A percentile compares a stretch with the other conserved stretches of the same genome.
Evolutionary conservation across 2,113 vertebrate genomes (phyloP).

Genomic region (Eonycteris spelaea): DNA sequence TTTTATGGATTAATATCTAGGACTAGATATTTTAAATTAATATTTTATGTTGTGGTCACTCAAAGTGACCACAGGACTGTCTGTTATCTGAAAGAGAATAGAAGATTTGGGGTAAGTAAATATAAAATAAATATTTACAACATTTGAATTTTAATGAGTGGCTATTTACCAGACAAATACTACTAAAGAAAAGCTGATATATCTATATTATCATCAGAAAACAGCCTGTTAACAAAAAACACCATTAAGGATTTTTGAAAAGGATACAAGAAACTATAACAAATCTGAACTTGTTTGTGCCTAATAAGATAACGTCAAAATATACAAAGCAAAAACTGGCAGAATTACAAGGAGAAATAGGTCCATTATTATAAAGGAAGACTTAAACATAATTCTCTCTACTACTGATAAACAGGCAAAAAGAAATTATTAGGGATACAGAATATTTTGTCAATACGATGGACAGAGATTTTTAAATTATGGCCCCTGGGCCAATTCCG

Average conservation of each 20-base stretch:
- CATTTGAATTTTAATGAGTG: conserved; percentile 1
- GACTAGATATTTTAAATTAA: not conserved
- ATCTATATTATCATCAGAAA: not conserved
- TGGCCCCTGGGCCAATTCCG: not conserved
- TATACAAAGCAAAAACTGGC: not conserved
- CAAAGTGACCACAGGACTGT: not conserved
- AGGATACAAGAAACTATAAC: not conserved
- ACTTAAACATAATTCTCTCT: not conserved
- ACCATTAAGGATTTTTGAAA: not conserved
- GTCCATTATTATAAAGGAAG: not conserved
- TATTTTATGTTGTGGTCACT: not conserved
- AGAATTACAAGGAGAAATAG: not conserved
- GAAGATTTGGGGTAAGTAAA: not conserved
- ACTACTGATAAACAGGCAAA: not conserved
- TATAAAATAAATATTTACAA: conserved; percentile 7
- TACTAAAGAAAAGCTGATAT: not conserved
- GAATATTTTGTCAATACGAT: not conserved
- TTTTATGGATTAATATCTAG: not conserved
- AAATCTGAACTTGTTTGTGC: not conserved
- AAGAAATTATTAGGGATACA: not conserved
- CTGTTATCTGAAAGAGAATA: not conserved
- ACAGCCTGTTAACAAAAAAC: not conserved
- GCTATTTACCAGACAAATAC: not conserved
- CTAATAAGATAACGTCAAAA: not conserved
- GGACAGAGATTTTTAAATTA: not conserved